Evolutionary conservation across 1,140 invertebrate species (phyloP), one percentile per base, ranked within the genome.

Genomic region (Sarcophaga peregrina): DNA sequence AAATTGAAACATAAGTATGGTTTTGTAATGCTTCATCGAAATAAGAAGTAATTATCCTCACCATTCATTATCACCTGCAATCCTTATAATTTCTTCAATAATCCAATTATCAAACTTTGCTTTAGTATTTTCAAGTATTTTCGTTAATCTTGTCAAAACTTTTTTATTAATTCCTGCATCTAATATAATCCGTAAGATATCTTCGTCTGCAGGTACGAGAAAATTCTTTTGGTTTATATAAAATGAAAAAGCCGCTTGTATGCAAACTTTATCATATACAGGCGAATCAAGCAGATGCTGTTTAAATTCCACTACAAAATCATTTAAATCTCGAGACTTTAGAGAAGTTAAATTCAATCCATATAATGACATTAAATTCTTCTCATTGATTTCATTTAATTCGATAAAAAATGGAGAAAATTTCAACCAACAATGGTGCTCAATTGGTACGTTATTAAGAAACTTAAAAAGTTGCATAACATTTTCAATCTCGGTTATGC

Each of bases 371-470:
- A 20, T 68, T 20, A 68, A 25, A 25, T 17, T 5, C 10, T 25
- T 68, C 10, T 20, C 5, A 68, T 20, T 20, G 17, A 0, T 17
- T 68, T 68, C 62, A 7, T n/a, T 6, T 7, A 20, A 0, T 3
- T 78, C 5, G 0, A 52, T 25, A 52, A 52, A n/a, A 50, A 78
- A 78, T 20, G 47, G 47, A 11, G 25, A 8, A 50, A 20, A 78
- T 78, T 52, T 78, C 11, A 78, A 8, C 46, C 47, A 78, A 50
- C 75, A 47, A 52, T 78, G 75, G 11, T 20, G 6, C 20, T 48
- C n/a, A 50, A 78, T 17, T 8, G 75, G 75, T 52, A 78, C 17
- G 11, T 52, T 13, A 17, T 78, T 78, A 8, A 78, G 17, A 25
- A 78, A 78, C 7, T 7, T 3, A 4, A n/a, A 78, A 8, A 45